Conservation (phyloP, 2,888 invertebrate species). For the Agrypnus murinus region DNA sequence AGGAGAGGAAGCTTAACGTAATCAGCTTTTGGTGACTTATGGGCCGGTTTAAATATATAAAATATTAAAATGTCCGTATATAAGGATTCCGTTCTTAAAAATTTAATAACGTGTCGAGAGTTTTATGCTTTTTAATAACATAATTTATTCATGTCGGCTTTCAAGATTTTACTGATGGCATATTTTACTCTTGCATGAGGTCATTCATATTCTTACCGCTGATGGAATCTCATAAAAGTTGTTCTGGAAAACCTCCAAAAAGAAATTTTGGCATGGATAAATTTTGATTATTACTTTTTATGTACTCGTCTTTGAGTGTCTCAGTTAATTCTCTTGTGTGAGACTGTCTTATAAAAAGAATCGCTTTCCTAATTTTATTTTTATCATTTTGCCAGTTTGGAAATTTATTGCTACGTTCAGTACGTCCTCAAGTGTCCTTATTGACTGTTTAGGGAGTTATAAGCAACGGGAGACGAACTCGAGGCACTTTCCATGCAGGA, state of each 20-base stretch:
- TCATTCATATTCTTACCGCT: conserved; percentile 57
- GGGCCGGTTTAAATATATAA: conserved; percentile 63
- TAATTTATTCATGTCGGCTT: conserved; percentile 62
- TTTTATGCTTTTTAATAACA: conserved; percentile 62
- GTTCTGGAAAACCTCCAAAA: conserved; percentile 40
- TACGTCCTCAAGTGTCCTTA: conserved; percentile 14
- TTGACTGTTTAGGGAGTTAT: conserved; percentile 33
- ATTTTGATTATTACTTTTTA: conserved; percentile 40
- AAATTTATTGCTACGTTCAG: conserved; percentile 10
- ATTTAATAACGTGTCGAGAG: conserved; percentile 65
- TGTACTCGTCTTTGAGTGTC: conserved; percentile 16
- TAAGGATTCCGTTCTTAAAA: conserved; percentile 61
- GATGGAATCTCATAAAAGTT: conserved; percentile 48
- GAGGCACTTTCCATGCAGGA: conserved; percentile 32
- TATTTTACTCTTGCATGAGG: conserved; percentile 58
- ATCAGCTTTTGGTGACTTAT: conserved; percentile 65
- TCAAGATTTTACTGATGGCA: conserved; percentile 58
- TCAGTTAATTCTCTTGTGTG: conserved; percentile 21
- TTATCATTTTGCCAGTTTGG: background rate
- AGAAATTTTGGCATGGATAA: conserved; percentile 37
- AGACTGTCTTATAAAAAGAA: background rate
- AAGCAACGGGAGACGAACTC: conserved; percentile 26
- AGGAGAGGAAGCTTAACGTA: conserved; percentile 60
- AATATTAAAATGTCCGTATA: conserved; percentile 64
- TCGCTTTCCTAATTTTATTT: conserved; percentile 3